Base-by-base conservation (phyloP, 35 echinoderm and acorn worm species). In the Heliocidaris tuberculata region DNA sequence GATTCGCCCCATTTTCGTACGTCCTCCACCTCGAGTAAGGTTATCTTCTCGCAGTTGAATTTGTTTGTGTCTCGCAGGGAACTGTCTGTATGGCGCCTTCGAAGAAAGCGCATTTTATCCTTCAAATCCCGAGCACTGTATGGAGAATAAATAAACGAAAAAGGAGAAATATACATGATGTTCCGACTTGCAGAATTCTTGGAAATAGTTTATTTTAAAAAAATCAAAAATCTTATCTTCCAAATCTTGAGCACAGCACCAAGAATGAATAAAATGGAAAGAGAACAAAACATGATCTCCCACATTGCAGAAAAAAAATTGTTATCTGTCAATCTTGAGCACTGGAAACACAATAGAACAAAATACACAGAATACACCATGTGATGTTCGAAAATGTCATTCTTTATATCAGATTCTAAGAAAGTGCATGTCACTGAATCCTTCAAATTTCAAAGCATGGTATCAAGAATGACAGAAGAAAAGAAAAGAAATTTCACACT, bases 31-130 rank as follows among this genome's bases (percentile, higher is more conserved):
- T 94, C 96, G 60, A 95, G 95, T 95, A 85, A 85, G 32, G 31
- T 91, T 21, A 94, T 88, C 50, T 96, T 94, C 49, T 96, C 61
- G 87, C 86, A 92, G 65, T 96, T 96, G 31, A 99, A 94, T 61
- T 99, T 99, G 42, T 96, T 96, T 32, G 97, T 94, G 90, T 99
- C 98, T 89, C 96, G 96, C 88, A 99, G 96, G 60, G 97, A 97
- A 71, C 98, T 96, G 94, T 99, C 98, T 59, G 98, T 99, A 87
- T 99, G 98, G n/a, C 98, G 89, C 94, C 98, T 92, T 85, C 98
- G 90, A 88, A 99, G 86, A 49, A 95, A 99, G 60, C 97, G 98
- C 94, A 99, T 95, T 88, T 96, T 99, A 65, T 97, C 98, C 90
- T 97, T 99, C 32, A 99, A 95, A 94, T 99, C 98, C 90, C 97